phyloP scores from a whole-genome alignment of 1,140 invertebrate species.

The Pristionchus pacificus region DNA sequence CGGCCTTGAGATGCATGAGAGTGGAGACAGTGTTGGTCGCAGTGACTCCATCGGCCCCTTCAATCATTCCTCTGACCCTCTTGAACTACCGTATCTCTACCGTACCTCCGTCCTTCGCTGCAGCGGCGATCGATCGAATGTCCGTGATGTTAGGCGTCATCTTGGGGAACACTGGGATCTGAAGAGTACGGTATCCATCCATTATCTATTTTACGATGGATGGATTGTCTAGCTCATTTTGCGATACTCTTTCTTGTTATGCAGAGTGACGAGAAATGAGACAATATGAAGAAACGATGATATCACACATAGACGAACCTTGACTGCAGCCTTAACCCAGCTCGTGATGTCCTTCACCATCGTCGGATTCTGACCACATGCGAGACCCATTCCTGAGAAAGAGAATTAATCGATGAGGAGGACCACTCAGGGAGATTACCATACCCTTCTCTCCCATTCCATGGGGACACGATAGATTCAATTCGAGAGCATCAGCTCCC shows the following conservation, averaged over 20 bases:
- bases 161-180: constrained; percentile 96
- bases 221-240: too few species aligned
- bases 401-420: too few species aligned
- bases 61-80: neutral
- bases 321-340: constrained; percentile 71
- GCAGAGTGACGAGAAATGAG: too few species aligned
- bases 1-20: constrained; percentile 77
- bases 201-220: too few species aligned
- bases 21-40: constrained; percentile 93
- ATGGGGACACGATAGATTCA: constrained; percentile 95
- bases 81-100: neutral
- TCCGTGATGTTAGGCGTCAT: constrained; percentile 95
- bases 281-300: neutral
- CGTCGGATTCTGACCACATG: constrained; percentile 87
- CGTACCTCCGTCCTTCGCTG: constrained; percentile 75
- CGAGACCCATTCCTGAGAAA: constrained; percentile 81
- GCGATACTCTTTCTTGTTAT: too few species aligned
- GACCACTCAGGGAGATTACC: too few species aligned
- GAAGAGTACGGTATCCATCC: constrained; percentile 57
- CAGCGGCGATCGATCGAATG: constrained; percentile 79
- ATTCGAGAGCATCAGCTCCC: constrained; percentile 86
- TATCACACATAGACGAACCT: constrained; percentile 25
- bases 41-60: constrained; percentile 81
- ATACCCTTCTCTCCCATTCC: constrained; percentile 83
- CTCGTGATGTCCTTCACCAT: constrained; percentile 81